Conservation (phyloP, 1,140 invertebrate species). For the Trichoplusia ni region DNA sequence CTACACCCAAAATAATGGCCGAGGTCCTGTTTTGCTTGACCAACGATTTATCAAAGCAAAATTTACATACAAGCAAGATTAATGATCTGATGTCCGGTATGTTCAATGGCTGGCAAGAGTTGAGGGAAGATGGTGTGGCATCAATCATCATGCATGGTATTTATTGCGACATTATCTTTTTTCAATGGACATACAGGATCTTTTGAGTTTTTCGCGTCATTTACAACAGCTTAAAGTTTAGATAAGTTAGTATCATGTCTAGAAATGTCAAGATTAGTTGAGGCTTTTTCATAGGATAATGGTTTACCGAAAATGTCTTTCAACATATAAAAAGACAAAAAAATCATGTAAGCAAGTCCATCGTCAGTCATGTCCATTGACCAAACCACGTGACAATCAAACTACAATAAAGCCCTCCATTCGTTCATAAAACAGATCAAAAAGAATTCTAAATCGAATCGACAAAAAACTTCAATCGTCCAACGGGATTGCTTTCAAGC, state of each 20-base stretch:
- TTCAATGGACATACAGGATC: background rate
- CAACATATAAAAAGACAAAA: no score
- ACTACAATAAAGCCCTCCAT: background rate
- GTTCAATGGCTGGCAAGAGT: slow-evolving; percentile 31
- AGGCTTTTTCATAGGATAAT: no score
- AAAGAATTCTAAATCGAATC: slow-evolving; percentile 35
- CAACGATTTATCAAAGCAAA: slow-evolving; percentile 62
- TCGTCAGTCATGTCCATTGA: no score
- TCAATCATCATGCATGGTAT: slow-evolving; percentile 29
- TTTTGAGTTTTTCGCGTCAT: background rate
- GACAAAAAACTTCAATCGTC: slow-evolving; percentile 49
- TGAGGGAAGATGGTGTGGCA: slow-evolving; percentile 27
- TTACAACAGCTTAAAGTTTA: background rate
- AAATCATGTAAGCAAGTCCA: no score
- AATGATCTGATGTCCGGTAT: slow-evolving; percentile 44
- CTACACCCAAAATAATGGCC: slow-evolving; percentile 55
- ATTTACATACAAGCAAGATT: slow-evolving; percentile 70
- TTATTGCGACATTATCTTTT: slow-evolving; percentile 15
- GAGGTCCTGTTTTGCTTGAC: slow-evolving; percentile 47
- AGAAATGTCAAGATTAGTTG: background rate
- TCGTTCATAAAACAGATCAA: slow-evolving; percentile 18
- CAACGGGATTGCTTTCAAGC: slow-evolving; percentile 48
- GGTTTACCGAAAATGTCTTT: no score
- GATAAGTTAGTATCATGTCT: background rate
- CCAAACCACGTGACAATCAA: slow-evolving; percentile 10